These are phyloP conservation scores for Atrichornis clamosus DNA, from an alignment of 2,113 vertebrate species.

Conservation along the genomic window DNA sequence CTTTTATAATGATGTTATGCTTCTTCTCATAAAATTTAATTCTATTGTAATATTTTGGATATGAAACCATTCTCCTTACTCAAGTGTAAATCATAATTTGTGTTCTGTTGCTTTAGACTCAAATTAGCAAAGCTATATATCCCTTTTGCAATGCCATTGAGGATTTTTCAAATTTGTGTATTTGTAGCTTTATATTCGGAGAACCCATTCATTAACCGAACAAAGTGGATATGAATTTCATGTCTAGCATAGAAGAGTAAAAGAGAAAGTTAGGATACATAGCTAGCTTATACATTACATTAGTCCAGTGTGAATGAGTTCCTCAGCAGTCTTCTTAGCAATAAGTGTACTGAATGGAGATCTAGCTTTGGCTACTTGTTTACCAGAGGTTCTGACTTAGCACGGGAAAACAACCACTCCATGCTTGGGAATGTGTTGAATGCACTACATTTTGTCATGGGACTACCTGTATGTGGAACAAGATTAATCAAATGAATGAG, in stretches of 20 bases:
- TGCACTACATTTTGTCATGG: fast-evolving
- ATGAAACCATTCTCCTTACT: slow-evolving; percentile 1
- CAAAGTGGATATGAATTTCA: slow-evolving; percentile 34
- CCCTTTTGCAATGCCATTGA: slow-evolving; percentile 19
- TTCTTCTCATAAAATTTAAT: slow-evolving; percentile 4
- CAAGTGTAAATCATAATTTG: slow-evolving; percentile 35
- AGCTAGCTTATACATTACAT: not conserved
- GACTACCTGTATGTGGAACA: not conserved
- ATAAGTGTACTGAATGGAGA: not conserved
- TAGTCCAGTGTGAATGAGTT: not conserved
- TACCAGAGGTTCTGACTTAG: not conserved
- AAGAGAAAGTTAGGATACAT: not conserved
- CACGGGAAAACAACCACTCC: not conserved
- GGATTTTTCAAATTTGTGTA: slow-evolving; percentile 3
- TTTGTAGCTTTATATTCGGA: not conserved
- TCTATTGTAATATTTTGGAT: slow-evolving; percentile 29
- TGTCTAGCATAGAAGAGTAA: slow-evolving; percentile 7
- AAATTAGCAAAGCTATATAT: slow-evolving; percentile 26
- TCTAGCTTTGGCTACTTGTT: not conserved
- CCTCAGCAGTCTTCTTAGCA: not conserved
- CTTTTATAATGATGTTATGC: not conserved
- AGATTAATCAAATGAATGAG: not conserved
- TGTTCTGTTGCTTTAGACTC: slow-evolving; percentile 28
- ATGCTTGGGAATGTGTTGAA: not conserved
- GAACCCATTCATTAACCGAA: slow-evolving; percentile 23